Evolutionary conservation across 2,888 invertebrate genomes (phyloP).

Genomic region (Falcaria lacertinaria): DNA sequence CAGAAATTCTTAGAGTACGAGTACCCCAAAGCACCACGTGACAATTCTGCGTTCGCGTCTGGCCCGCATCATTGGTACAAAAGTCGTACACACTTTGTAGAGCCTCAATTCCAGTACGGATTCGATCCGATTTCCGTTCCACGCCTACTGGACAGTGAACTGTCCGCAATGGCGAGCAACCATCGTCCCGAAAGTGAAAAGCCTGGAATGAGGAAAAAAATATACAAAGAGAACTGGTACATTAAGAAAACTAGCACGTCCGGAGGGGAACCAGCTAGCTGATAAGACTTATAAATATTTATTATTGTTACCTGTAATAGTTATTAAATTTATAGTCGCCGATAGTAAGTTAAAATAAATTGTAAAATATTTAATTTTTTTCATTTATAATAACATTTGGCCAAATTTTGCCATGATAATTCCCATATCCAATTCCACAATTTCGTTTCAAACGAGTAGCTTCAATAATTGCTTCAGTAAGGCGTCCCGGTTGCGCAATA

Average conservation of each 20-base stretch:
- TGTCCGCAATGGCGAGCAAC: constrained; percentile 67
- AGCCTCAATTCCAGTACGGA: constrained; percentile 73
- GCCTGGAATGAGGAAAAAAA: constrained; percentile 61
- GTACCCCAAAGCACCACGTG: constrained; percentile 51
- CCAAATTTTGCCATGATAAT: constrained; percentile 11
- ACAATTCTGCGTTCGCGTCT: constrained; percentile 53
- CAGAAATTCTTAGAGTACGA: constrained; percentile 42
- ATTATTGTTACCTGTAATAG: constrained; percentile 40
- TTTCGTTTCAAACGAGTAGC: background rate
- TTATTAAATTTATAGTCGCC: constrained; percentile 32
- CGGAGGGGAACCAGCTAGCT: constrained; percentile 54
- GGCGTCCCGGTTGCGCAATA: constrained; percentile 39
- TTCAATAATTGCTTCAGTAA: background rate
- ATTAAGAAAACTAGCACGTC: constrained; percentile 66
- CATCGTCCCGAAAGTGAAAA: constrained; percentile 60
- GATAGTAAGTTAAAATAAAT: constrained; percentile 22
- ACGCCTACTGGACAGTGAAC: constrained; percentile 58
- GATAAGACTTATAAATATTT: constrained; percentile 64
- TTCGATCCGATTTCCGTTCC: constrained; percentile 66
- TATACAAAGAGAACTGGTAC: constrained; percentile 71
- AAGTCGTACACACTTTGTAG: constrained; percentile 59
- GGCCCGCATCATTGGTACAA: constrained; percentile 45
- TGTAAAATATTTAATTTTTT: constrained; percentile 13
- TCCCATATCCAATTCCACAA: background rate
- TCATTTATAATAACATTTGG: constrained; percentile 11